Base-by-base conservation (phyloP, 2,113 vertebrate species). In the Helogale parvula region DNA sequence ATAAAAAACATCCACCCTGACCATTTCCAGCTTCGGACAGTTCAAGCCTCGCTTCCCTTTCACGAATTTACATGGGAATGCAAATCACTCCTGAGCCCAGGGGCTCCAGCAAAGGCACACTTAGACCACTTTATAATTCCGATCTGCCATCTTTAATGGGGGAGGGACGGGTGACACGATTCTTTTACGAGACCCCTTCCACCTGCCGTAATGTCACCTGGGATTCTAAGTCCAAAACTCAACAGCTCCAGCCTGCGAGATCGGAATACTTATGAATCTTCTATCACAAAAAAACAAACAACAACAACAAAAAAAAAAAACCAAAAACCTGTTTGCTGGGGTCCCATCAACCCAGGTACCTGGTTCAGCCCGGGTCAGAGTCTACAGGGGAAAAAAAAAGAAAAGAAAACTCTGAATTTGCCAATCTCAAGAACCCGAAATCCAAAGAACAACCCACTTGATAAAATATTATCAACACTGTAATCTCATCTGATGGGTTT, bases 401-500 rank as follows among this genome's bases (percentile, higher is more conserved):
- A 21, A 57, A 77, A 86, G 19, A 85, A 92, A 88, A 66, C 31
- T n/a, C 50, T 60, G 9, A 95, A 81, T 88, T 29, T 90, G 92
- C 87, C 97, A 96, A 94, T 90, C 96, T 96, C 97, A 95, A 97
- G 97, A 97, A 98, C 96, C 97, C 96, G 97, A 96, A 97, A 98
- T 98, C 97, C 98, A 97, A 90, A 97, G 98, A 98, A 98, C 97
- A 94, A 88, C 90, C 96, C 94, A 96, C 96, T 97, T 98, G 97
- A 96, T 98, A 97, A 97, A 97, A 98, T 97, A 98, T 96, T 98
- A 98, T 98, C 98, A 98, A 83, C 94, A 97, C 68, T 6, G 0
- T 98, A 98, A 98, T 98, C 98, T 97, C 96, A 94, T 97, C 97
- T 97, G 97, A 98, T 96, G 96, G 91, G 96, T 92, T 98, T 66